Evolutionary conservation across 2,888 invertebrate species (phyloP).

Genomic region (Drosophila colorata): DNA sequence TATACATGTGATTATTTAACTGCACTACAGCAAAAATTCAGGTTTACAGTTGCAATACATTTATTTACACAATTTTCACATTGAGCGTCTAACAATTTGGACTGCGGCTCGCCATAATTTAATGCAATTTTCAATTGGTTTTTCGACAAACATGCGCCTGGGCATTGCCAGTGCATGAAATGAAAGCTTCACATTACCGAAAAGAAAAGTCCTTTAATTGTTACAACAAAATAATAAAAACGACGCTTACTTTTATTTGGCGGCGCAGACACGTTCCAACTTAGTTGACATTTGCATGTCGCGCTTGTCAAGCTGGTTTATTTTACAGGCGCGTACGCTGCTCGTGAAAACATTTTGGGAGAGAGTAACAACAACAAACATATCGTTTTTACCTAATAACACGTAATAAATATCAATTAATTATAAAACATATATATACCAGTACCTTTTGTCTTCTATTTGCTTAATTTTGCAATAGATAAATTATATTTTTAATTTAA

Average conservation of each 20-base stretch:
- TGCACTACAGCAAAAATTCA: constrained; percentile 48
- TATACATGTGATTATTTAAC: constrained; percentile 60
- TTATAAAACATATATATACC: too few relatives aligned
- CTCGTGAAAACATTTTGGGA: neutral
- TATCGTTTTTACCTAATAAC: too few relatives aligned
- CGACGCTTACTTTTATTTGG: constrained; percentile 54
- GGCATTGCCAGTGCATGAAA: constrained; percentile 36
- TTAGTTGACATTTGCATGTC: constrained; percentile 5
- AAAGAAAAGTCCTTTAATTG: constrained; percentile 48
- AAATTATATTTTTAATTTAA: too few relatives aligned
- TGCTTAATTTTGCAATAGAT: too few relatives aligned
- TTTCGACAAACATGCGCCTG: constrained; percentile 13
- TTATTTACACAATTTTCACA: constrained; percentile 51
- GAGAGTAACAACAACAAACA: too few relatives aligned
- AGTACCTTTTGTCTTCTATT: too few relatives aligned
- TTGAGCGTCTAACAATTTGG: constrained; percentile 31
- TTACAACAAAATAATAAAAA: constrained; percentile 66
- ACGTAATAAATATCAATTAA: too few relatives aligned
- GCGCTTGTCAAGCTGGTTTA: neutral
- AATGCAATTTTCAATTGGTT: neutral
- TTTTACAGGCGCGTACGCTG: constrained; percentile 5
- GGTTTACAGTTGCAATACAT: constrained; percentile 51
- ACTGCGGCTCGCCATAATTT: constrained; percentile 7
- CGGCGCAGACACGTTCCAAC: constrained; percentile 38
- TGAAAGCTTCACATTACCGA: constrained; percentile 44